Conservation (phyloP, 1,140 invertebrate species). For the Drosophila carrolli region DNA sequence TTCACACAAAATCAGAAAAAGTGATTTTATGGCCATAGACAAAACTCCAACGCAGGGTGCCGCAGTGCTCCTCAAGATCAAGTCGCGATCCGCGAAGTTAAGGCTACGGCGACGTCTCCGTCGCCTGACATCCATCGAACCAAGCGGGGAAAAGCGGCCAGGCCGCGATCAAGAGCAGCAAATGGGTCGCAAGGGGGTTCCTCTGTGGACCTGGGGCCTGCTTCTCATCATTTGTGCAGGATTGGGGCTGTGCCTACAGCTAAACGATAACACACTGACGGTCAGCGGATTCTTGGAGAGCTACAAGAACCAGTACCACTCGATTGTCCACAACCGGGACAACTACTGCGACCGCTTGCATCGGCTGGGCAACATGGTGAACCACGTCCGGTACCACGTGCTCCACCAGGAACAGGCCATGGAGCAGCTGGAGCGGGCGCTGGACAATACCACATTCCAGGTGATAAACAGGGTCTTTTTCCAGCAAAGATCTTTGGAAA, state of each 20-base stretch:
- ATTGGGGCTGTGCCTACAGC: neutral
- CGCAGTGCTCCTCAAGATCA: neutral
- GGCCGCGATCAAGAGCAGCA: neutral
- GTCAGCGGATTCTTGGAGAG: slow-evolving; percentile 3
- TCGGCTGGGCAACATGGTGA: slow-evolving; percentile 1
- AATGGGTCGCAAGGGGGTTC: neutral
- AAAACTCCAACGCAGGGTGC: neutral
- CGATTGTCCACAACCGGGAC: slow-evolving; percentile 17
- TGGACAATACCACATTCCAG: slow-evolving; percentile 4
- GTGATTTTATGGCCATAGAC: neutral
- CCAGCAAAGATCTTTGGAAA: neutral
- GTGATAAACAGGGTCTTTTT: neutral
- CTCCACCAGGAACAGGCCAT: slow-evolving; percentile 12
- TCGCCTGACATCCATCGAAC: neutral
- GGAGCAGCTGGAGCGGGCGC: slow-evolving; percentile 3
- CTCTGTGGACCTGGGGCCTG: neutral
- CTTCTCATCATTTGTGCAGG: neutral
- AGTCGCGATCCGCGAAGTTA: neutral
- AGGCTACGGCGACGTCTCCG: neutral
- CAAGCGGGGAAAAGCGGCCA: neutral
- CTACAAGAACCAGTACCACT: slow-evolving; percentile 24
- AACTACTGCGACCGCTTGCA: slow-evolving; percentile 15
- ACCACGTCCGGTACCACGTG: neutral
- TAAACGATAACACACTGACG: neutral
- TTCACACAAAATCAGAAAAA: neutral